phyloP scores from a whole-genome alignment of 1,140 invertebrate genomes.

The Drosophila orosa region DNA sequence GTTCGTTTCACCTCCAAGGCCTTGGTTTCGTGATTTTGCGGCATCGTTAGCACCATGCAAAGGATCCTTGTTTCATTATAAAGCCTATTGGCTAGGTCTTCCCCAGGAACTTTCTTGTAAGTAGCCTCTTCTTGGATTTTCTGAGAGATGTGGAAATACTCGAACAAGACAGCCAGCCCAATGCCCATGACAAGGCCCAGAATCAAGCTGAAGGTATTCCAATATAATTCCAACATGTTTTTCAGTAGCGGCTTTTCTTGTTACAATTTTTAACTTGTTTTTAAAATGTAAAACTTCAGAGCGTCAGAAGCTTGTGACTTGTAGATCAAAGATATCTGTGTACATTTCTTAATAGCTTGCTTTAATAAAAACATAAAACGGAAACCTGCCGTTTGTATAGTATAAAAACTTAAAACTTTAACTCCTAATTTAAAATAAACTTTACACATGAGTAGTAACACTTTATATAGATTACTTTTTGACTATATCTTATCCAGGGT shows the following conservation, averaged over 20 bases:
- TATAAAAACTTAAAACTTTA: neutral
- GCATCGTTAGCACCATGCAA: conserved; percentile 26
- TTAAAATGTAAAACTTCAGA: neutral
- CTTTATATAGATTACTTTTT: neutral
- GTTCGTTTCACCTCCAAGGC: conserved; percentile 85
- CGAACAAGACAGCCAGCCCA: neutral
- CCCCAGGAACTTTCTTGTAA: neutral
- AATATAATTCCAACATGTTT: neutral
- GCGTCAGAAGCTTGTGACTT: neutral
- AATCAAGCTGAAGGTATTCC: neutral
- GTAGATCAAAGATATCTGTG: neutral
- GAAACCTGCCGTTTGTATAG: conserved; percentile 2
- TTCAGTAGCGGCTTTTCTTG: neutral
- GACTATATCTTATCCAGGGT: neutral
- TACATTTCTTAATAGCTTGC: neutral
- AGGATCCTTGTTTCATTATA: conserved; percentile 17
- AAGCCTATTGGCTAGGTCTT: neutral
- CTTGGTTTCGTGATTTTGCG: neutral
- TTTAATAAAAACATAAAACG: neutral
- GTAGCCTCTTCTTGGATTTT: neutral
- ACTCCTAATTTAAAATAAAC: too few relatives aligned
- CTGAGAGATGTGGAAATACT: neutral
- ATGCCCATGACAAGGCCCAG: neutral
- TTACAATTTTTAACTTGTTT: neutral
- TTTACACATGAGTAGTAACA: too few relatives aligned